phyloP scores from a whole-genome alignment of 2,797 vertebrate genomes.

The Crax fasciolata region DNA sequence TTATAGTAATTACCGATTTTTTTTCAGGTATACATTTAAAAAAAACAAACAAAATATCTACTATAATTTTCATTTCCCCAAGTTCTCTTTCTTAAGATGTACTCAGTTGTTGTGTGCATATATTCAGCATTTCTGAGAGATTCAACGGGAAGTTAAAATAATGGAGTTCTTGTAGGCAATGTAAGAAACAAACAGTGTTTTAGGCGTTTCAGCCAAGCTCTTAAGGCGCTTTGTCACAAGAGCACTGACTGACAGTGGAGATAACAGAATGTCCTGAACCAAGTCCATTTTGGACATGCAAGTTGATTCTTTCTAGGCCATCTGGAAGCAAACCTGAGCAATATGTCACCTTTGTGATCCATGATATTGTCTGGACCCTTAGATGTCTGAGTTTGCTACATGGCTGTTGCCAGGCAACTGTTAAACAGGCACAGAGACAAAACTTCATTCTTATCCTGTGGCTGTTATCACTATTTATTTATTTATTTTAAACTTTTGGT shows the following conservation, averaged over 20 bases:
- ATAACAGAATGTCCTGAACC: conserved; percentile 16
- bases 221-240: not conserved
- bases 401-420: not conserved
- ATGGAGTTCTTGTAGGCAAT: not conserved
- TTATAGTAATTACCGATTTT: not conserved
- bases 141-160: not conserved
- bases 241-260: not conserved
- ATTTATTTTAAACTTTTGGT: not conserved
- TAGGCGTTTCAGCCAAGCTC: not conserved
- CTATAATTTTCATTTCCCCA: not conserved
- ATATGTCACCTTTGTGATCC: not conserved
- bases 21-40: not conserved
- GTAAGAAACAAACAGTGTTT: not conserved
- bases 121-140: not conserved
- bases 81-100: not conserved
- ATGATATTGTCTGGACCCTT: not conserved
- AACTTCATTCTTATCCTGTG: not conserved
- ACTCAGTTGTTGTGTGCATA: not conserved
- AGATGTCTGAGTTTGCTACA: not conserved
- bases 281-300: conserved; percentile 1
- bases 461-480: not conserved
- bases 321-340: conserved; percentile 51
- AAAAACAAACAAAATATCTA: not conserved
- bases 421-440: conserved; percentile 30
- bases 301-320: not conserved